Evolutionary conservation across 2,888 invertebrate species (phyloP).

Genomic region (Diogma glabrata): DNA sequence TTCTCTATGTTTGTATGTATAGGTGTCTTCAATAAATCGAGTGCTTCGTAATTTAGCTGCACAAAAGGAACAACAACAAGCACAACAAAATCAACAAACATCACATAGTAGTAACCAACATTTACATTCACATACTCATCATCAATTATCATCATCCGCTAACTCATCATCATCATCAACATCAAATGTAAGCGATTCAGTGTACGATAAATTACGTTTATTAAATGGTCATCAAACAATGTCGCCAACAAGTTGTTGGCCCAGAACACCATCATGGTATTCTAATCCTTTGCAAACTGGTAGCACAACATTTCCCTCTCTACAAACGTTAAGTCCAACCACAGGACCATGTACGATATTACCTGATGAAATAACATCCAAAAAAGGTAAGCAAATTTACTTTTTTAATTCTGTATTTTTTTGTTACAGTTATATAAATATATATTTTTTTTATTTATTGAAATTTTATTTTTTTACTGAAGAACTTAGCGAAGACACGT

Average conservation of each 20-base stretch:
- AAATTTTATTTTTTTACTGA: too few relatives aligned
- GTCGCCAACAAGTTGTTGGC: slow-evolving; percentile 25
- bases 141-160: slow-evolving; percentile 14
- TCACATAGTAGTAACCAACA: slow-evolving; percentile 29
- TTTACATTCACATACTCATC: slow-evolving; percentile 26
- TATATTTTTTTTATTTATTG: too few relatives aligned
- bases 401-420: background rate
- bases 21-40: slow-evolving; percentile 98
- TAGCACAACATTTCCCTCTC: slow-evolving; percentile 21
- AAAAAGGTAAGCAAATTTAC: slow-evolving; percentile 17
- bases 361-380: slow-evolving; percentile 18
- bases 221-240: slow-evolving; percentile 24
- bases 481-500: too few relatives aligned
- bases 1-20: slow-evolving; percentile 30
- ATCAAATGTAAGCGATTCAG: slow-evolving; percentile 16
- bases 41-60: slow-evolving; percentile 92
- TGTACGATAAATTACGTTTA: slow-evolving; percentile 33
- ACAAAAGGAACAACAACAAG: slow-evolving; percentile 70
- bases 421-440: background rate
- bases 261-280: slow-evolving; percentile 31
- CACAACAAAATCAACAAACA: slow-evolving; percentile 60
- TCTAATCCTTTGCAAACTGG: slow-evolving; percentile 25
- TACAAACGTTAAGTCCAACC: slow-evolving; percentile 21
- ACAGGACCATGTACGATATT: slow-evolving; percentile 16
- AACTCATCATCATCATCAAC: slow-evolving; percentile 5